Percentiles rank a stretch among this genome's conserved stretches.
Conservation (phyloP, 2,113 vertebrate genomes). For the Apaloderma vittatum region DNA sequence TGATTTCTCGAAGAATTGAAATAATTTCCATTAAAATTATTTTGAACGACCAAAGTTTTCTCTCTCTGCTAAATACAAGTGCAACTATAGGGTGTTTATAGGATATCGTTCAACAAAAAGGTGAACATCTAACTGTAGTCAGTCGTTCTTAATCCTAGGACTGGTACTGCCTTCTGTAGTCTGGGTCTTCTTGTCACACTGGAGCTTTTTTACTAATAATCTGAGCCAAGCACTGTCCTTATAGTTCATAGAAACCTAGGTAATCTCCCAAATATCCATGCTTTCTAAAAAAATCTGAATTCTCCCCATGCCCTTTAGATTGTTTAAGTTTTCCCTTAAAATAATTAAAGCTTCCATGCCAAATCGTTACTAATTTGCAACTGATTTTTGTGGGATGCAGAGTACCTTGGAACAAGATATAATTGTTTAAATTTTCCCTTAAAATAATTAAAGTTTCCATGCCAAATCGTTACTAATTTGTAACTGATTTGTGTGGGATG, state of each 20-base stretch:
- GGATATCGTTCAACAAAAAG: conserved; percentile 10
- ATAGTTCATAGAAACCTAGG: neutral
- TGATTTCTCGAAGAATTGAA: neutral
- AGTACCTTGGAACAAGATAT: neutral
- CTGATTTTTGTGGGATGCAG: neutral
- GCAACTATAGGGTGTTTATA: neutral
- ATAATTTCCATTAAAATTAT: neutral
- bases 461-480: neutral
- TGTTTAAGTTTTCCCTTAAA: neutral
- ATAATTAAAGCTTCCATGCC: neutral
- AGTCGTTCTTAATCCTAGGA: neutral
- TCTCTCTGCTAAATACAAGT: neutral
- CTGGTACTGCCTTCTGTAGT: neutral
- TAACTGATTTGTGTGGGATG: neutral
- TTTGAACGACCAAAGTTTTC: neutral
- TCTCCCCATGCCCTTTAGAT: neutral
- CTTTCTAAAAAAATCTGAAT: neutral
- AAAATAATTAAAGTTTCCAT: neutral
- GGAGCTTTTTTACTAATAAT: neutral
- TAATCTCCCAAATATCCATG: neutral
- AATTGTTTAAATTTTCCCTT: neutral
- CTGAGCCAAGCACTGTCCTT: neutral
- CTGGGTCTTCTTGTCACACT: neutral
- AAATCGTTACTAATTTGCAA: neutral
- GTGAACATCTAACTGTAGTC: neutral